Percentiles rank a stretch among this genome's conserved stretches.
phyloP scores from a whole-genome alignment of 2,113 vertebrate genomes.

The Donacobius atricapilla region DNA sequence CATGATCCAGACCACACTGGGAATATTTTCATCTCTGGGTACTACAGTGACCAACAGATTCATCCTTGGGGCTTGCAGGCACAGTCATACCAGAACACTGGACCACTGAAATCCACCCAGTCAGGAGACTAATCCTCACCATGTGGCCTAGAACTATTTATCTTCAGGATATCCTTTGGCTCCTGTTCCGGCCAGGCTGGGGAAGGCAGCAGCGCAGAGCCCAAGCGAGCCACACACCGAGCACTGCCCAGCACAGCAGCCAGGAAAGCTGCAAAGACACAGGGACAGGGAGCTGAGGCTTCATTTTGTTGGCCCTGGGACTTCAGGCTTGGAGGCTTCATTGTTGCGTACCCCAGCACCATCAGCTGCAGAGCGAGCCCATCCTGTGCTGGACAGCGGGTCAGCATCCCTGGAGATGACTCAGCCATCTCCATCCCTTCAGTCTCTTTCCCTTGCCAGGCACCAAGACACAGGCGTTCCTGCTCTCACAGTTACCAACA shows the following conservation, averaged over 20 bases:
- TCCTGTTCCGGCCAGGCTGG: background rate
- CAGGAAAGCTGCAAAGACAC: background rate
- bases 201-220: background rate
- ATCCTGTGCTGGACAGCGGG: accelerated
- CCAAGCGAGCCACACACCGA: background rate
- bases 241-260: background rate
- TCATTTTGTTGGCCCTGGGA: too few species aligned
- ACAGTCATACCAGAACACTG: background rate
- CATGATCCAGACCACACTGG: accelerated
- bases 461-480: background rate
- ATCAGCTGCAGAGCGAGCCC: accelerated
- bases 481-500: background rate
- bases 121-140: background rate
- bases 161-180: slow-evolving; percentile 39
- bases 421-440: background rate
- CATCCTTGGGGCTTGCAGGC: background rate
- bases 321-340: accelerated
- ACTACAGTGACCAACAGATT: background rate
- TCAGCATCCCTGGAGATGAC: background rate
- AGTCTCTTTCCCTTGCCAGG: accelerated
- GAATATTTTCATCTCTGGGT: background rate
- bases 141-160: background rate
- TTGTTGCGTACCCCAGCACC: accelerated
- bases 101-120: background rate
- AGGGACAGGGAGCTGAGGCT: background rate